A percentile compares a stretch with the other conserved stretches of the same genome.
These are phyloP conservation scores for Megaceryle maxima DNA, from an alignment of 2,113 vertebrate species.

Conservation along the genomic window DNA sequence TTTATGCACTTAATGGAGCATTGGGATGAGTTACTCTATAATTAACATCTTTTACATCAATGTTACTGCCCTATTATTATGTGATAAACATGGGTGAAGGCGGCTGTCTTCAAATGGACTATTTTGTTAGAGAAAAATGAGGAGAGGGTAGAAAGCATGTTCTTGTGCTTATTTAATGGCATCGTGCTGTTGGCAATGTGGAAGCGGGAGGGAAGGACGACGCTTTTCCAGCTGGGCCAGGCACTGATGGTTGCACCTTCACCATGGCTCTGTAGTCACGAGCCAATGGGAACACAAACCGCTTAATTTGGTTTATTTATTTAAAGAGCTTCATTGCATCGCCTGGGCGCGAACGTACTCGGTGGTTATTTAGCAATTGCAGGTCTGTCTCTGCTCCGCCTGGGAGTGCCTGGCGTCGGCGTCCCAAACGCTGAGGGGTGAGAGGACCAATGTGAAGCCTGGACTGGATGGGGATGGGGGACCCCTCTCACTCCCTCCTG, in stretches of 20 bases:
- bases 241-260: not conserved
- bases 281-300: not conserved
- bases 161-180: not conserved
- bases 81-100: not conserved
- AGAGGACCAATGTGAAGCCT: fast-evolving
- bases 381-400: not conserved
- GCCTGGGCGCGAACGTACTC: not conserved
- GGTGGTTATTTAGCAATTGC: not conserved
- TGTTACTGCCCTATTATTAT: not conserved
- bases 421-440: fast-evolving
- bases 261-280: not conserved
- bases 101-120: not conserved
- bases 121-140: not conserved
- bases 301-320: not conserved
- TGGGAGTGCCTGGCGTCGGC: fast-evolving
- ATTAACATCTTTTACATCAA: not conserved
- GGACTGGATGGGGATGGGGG: too few relatives aligned
- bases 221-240: not conserved
- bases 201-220: not conserved
- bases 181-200: not conserved
- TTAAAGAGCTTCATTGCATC: not conserved
- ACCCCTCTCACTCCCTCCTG: not conserved
- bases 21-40: not conserved
- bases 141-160: not conserved
- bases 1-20: not conserved